Conservation (phyloP, 2,888 invertebrate genomes). For the Tetramorium bicarinatum region DNA sequence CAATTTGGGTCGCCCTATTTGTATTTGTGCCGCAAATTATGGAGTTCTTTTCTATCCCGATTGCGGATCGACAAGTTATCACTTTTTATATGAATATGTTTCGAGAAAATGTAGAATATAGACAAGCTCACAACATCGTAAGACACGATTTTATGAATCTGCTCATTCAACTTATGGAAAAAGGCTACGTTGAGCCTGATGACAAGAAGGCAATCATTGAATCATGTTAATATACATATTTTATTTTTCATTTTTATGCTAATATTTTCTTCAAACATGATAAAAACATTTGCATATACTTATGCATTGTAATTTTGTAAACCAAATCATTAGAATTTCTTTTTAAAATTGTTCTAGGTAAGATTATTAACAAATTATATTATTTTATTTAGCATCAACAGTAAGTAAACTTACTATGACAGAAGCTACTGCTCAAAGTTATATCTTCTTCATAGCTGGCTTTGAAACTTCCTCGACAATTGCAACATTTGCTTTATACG, state of each 20-base stretch:
- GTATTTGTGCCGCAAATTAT: not conserved
- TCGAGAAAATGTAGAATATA: not conserved
- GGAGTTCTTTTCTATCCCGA: not conserved
- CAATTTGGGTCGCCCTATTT: not conserved
- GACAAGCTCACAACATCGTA: not conserved
- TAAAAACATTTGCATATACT: too few species aligned
- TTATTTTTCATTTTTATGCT: not conserved
- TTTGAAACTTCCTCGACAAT: constrained; percentile 87
- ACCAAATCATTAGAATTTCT: too few species aligned
- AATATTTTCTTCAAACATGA: not conserved
- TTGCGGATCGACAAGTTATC: not conserved
- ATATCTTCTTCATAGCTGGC: constrained; percentile 86
- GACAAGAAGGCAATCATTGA: not conserved
- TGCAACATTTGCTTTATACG: constrained; percentile 86
- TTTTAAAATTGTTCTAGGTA: too few species aligned
- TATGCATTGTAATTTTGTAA: too few species aligned
- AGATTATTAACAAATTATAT: too few species aligned
- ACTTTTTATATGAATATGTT: not conserved
- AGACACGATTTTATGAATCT: not conserved
- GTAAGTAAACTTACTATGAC: constrained; percentile 3
- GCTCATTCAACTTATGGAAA: not conserved
- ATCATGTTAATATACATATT: not conserved
- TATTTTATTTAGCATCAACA: not conserved
- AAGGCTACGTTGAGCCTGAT: not conserved
- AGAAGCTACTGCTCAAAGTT: constrained; percentile 76